phyloP scores from a whole-genome alignment of 2,888 invertebrate species.

The Apodemia duryi region DNA sequence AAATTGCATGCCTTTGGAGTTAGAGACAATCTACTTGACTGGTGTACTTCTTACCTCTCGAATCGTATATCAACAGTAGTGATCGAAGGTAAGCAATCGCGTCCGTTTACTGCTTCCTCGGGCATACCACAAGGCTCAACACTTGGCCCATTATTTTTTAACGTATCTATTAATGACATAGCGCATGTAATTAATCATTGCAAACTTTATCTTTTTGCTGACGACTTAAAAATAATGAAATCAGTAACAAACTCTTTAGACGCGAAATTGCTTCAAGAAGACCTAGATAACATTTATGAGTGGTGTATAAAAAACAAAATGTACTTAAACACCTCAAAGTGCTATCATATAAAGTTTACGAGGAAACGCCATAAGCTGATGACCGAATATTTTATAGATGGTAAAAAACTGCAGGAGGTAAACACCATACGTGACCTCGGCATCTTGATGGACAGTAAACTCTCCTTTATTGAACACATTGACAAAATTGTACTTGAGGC shows the following conservation, averaged over 20 bases:
- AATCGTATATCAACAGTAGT: slow-evolving; percentile 15
- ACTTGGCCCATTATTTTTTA: slow-evolving; percentile 20
- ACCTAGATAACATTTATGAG: background rate
- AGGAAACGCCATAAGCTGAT: background rate
- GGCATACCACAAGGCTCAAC: slow-evolving; percentile 23
- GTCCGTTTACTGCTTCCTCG: slow-evolving; percentile 7
- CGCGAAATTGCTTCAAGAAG: background rate
- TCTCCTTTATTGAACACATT: background rate
- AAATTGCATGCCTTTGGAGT: slow-evolving; percentile 16
- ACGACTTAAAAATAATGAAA: background rate
- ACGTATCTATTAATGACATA: slow-evolving; percentile 21
- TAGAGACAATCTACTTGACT: slow-evolving; percentile 17
- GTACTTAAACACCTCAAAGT: background rate
- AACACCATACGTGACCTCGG: background rate
- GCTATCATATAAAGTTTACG: background rate
- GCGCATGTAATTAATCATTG: slow-evolving; percentile 4
- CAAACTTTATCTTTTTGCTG: background rate
- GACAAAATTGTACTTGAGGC: background rate
- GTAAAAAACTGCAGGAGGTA: background rate
- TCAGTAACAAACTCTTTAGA: background rate
- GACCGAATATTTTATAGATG: background rate
- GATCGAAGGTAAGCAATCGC: slow-evolving; percentile 14
- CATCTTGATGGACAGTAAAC: background rate
- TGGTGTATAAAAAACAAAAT: background rate
- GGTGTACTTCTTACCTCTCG: slow-evolving; percentile 19